Conservation (phyloP, 2,113 vertebrate genomes). For the Amazona vittata region DNA sequence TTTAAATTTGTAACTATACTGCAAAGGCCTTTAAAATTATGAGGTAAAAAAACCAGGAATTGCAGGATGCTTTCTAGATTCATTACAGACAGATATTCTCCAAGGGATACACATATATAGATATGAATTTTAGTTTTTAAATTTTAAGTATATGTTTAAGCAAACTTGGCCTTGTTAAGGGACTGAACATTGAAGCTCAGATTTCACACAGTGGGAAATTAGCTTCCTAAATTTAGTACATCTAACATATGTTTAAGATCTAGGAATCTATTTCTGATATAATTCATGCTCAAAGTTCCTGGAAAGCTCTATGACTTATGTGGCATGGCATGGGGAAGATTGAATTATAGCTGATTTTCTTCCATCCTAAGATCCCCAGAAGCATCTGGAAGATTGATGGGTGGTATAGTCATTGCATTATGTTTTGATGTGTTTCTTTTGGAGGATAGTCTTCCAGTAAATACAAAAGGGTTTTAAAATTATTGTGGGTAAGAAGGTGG, state of each 20-base stretch:
- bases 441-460: neutral
- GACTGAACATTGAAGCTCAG: neutral
- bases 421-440: constrained; percentile 3
- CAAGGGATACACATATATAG: neutral
- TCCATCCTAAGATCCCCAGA: constrained; percentile 17
- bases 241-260: constrained; percentile 51
- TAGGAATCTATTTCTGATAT: constrained; percentile 54
- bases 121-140: neutral
- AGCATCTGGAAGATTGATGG: constrained; percentile 2
- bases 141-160: constrained; percentile 18
- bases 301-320: constrained; percentile 37
- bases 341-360: constrained; percentile 52
- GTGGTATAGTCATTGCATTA: neutral
- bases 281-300: constrained; percentile 30
- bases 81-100: neutral
- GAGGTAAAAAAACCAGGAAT: neutral
- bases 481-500: constrained; percentile 22
- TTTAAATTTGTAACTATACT: neutral
- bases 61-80: neutral
- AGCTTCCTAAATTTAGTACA: constrained; percentile 43
- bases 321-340: neutral
- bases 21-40: neutral
- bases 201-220: constrained; percentile 14
- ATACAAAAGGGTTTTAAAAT: neutral
- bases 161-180: neutral